Base-by-base conservation (phyloP, 2,113 vertebrate species). In the Daphoenositta chrysoptera region DNA sequence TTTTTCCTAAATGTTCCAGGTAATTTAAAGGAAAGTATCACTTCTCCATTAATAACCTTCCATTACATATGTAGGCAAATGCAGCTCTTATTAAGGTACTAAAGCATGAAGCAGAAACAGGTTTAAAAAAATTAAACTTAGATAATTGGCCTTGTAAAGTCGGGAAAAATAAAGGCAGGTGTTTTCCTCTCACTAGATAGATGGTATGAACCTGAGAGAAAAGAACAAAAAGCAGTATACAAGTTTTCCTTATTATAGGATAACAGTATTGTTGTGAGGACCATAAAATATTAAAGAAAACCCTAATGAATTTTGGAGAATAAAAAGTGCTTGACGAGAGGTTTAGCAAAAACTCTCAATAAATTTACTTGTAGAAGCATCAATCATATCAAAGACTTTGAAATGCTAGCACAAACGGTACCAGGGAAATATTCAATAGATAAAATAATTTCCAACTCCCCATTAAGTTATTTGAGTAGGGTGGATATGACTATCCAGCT, bases 81-180 rank as follows among this genome's bases (percentile, higher is more conserved):
- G 3, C 28, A 69, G 24, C 24, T 60, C 23, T 44, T 3, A 2
- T 0, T 35, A 8, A 6, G 3, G 8, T 39, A 28, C 16, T 69
- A 23, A 40, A 69, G 15, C 23, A 63, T 0, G 1, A 13, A 73
- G 39, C 57, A 86, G 37, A 88, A 70, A 48, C 9, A 22, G 47
- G 17, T 65, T 65, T 47, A 14, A 54, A 26, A 65, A 6, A 23
- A 73, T 31, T 24, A 12, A 39, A 6, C 11, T 44, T 15, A 19
- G 7, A 9, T 64, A 85, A 80, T 35, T 27, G 2, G 10, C 11
- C 13, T 28, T 9, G 7, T 75, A 56, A 85, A 71, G 3, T 48
- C 3, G 0, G 5, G 15, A 16, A 45, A 80, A 65, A 63, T 17
- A 54, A 58, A 87, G 31, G 17, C 58, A 88, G 28, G 45, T 80